Percentiles rank a stretch among this genome's conserved stretches.
Conservation (phyloP, 2,888 invertebrate species). For the Eudemis profundana region DNA sequence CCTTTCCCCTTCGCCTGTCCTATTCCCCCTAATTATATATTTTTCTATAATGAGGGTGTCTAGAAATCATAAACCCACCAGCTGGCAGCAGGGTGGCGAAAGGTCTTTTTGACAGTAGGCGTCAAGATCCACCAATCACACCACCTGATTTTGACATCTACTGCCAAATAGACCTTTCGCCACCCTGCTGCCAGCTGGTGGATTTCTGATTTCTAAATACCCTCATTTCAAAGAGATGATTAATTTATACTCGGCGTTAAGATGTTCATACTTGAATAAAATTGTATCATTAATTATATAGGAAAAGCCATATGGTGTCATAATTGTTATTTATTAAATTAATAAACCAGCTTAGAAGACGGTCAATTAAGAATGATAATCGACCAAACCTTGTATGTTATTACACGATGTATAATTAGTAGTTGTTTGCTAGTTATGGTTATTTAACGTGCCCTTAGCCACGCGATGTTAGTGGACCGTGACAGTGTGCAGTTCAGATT, state of each 20-base stretch:
- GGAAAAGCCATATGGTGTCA: slow-evolving; percentile 10
- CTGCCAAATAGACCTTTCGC: no score
- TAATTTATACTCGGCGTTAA: background rate
- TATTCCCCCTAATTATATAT: no score
- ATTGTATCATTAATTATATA: background rate
- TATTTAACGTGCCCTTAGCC: slow-evolving; percentile 35
- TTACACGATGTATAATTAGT: slow-evolving; percentile 29
- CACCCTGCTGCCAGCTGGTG: no score
- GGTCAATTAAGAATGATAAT: slow-evolving; percentile 18
- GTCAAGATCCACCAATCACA: no score
- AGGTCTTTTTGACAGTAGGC: no score
- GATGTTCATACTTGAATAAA: background rate
- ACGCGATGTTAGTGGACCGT: slow-evolving; percentile 33
- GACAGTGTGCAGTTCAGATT: slow-evolving; percentile 28
- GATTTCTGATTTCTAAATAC: no score
- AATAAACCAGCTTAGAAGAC: slow-evolving; percentile 17
- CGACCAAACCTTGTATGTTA: slow-evolving; percentile 18
- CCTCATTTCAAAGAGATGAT: background rate
- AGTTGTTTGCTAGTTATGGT: slow-evolving; percentile 11
- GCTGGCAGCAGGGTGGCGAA: no score
- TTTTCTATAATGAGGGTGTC: no score
- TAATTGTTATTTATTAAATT: slow-evolving; percentile 27
- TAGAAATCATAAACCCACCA: no score
- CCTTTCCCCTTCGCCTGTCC: no score
- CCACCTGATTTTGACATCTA: no score